A percentile compares a stretch with the other conserved stretches of the same genome.
phyloP scores from a whole-genome alignment of 2,113 vertebrate species.

The Pachycephala philippinensis region DNA sequence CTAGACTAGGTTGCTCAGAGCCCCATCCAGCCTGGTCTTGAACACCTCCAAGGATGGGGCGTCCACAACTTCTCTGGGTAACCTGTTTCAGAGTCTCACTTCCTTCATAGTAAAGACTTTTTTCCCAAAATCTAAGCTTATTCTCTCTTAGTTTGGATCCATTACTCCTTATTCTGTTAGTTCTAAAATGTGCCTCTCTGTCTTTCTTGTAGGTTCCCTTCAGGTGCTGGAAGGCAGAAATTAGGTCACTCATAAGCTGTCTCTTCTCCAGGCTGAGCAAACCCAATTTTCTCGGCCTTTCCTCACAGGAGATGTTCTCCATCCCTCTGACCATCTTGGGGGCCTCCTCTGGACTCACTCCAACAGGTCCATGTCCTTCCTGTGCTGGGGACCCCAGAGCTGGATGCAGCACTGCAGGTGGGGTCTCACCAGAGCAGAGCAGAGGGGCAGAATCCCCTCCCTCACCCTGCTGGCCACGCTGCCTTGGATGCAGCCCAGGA shows the following conservation, averaged over 20 bases:
- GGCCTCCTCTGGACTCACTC: accelerated
- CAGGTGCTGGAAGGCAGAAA: neutral
- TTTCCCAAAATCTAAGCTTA: neutral
- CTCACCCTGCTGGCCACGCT: accelerated
- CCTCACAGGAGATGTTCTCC: neutral
- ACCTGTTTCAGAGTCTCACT: neutral
- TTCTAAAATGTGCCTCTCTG: neutral
- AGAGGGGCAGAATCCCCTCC: neutral
- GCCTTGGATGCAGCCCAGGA: neutral
- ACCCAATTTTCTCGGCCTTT: neutral
- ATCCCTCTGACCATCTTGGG: neutral
- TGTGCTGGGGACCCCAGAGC: neutral
- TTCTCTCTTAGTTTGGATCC: neutral
- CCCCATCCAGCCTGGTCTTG: neutral
- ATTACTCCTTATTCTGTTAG: neutral
- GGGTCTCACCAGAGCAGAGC: neutral
- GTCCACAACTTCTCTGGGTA: neutral
- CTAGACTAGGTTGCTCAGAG: neutral
- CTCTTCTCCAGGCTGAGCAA: neutral
- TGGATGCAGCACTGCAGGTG: neutral
- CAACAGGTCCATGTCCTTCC: accelerated
- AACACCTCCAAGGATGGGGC: neutral
- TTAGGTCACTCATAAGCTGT: neutral
- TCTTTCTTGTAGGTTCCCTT: neutral
- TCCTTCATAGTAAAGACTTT: neutral